Percentiles rank a stretch among this genome's conserved stretches.
These are phyloP conservation scores for Hemicentrotus pulcherrimus DNA, from an alignment of 35 echinoderm and acorn worm species.

Conservation along the genomic window DNA sequence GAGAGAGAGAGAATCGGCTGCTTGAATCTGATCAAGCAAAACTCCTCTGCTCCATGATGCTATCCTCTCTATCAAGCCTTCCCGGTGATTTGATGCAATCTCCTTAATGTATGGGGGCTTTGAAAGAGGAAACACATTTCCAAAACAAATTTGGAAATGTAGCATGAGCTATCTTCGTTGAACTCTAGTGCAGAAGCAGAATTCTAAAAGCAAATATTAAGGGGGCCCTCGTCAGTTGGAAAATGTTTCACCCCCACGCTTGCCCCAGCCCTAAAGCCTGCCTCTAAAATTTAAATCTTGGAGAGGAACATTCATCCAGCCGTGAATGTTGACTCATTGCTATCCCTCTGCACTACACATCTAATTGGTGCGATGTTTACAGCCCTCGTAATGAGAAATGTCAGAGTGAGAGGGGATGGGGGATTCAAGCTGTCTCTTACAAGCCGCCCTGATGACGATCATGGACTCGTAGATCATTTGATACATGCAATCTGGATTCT, in stretches of 20 bases:
- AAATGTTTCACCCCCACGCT: not conserved
- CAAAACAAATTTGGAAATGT: constrained; percentile 8
- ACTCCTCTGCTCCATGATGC: not conserved
- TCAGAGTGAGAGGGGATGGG: constrained; percentile 19
- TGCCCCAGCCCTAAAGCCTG: not conserved
- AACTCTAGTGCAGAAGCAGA: not conserved
- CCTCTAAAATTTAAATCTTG: not conserved
- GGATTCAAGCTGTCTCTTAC: not conserved
- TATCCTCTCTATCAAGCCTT: not conserved
- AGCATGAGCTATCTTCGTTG: not conserved
- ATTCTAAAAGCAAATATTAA: not conserved
- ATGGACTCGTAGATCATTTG: not conserved
- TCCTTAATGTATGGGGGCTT: not conserved
- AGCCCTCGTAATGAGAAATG: constrained; percentile 19
- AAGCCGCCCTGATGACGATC: not conserved
- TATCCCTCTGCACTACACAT: not conserved
- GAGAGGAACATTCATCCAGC: not conserved
- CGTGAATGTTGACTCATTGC: constrained; percentile 34
- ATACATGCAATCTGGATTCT: not conserved
- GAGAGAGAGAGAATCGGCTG: not conserved
- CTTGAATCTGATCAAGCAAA: not conserved
- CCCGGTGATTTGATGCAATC: not conserved
- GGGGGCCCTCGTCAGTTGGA: not conserved
- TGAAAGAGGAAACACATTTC: not conserved
- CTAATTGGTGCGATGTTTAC: constrained; percentile 26